These are phyloP conservation scores for Ctenoplectra terminalis DNA, from an alignment of 1,140 invertebrate genomes.

Conservation along the genomic window DNA sequence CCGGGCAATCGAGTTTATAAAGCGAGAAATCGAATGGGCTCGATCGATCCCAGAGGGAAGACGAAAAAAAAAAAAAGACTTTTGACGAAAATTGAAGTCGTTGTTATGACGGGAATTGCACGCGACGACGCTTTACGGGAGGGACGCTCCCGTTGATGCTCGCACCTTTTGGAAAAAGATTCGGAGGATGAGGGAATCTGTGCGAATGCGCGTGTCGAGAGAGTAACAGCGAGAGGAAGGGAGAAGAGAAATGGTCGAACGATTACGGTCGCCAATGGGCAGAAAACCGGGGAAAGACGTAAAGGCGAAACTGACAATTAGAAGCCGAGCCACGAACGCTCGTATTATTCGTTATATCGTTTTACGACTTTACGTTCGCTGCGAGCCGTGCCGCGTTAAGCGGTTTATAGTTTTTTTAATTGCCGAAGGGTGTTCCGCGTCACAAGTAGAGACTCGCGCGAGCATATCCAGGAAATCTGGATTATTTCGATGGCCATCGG, in stretches of 20 bases:
- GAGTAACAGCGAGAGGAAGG: background rate
- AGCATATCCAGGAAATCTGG: background rate
- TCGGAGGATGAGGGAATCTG: background rate
- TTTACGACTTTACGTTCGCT: conserved; percentile 39
- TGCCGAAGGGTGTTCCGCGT: conserved; percentile 19
- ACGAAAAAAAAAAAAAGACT: conserved; percentile 68
- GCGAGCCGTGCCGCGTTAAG: conserved; percentile 38
- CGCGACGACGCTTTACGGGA: conserved; percentile 78
- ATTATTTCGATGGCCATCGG: background rate
- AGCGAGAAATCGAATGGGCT: conserved; percentile 81
- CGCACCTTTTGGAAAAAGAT: conserved; percentile 57
- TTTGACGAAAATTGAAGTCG: conserved; percentile 83
- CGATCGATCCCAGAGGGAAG: background rate
- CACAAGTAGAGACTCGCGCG: conserved; percentile 4
- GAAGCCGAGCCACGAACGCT: conserved; percentile 41
- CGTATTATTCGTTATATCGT: conserved; percentile 54
- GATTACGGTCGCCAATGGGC: conserved; percentile 16
- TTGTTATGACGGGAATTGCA: conserved; percentile 82
- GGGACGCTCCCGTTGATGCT: conserved; percentile 56
- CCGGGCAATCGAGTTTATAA: conserved; percentile 81
- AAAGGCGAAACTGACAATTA: conserved; percentile 50
- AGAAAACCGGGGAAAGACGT: conserved; percentile 30
- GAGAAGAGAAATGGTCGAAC: background rate
- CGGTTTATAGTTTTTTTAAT: conserved; percentile 55
- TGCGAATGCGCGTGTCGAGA: background rate